Base-by-base conservation (phyloP, 2,797 vertebrate genomes). In the Holocentrus rufus region DNA sequence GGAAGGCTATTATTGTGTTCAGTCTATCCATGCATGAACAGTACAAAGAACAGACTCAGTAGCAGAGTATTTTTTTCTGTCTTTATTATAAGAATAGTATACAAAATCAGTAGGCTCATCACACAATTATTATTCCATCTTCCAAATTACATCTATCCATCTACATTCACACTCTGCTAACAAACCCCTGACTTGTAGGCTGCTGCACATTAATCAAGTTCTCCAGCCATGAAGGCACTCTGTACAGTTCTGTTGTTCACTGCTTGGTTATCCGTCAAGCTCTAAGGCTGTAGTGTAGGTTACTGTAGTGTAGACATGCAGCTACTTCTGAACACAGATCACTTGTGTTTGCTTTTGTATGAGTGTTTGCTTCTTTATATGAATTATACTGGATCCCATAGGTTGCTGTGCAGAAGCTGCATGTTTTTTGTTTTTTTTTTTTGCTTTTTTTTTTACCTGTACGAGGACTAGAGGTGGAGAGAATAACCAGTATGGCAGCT, bases 11-110 rank as follows among this genome's bases (percentile, higher is more conserved):
- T 65, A 34, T 20, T 77, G 36, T 62, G 23, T 61, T 77, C 8
- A 42, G 1, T 49, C 53, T 25, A 22, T 59, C 0, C 52, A 22
- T 65, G 9, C 5, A 27, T 30, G 17, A 57, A 50, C 15, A 2
- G 7, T 34, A 72, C n/a, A 69, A 65, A 74, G 13, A 57, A 57
- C n/a, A 69, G 20, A 2, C 20, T 14, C 20, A n/a, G 74, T 25
- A 17, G 25, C 13, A 47, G 1, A 61, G 15, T 4, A 11, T n/a
- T 65, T 67, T 44, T 65, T 80, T 54, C 46, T 2, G 42, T 55
- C 78, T 92, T 92, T 90, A 92, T 91, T 91, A 89, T 79, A 81
- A 90, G 76, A 89, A 89, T 55, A 70, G 72, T 10, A 72, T 92
- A 89, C 67, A 92, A 91, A 91, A 90, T 77, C 64, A 76, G 27